These are phyloP conservation scores for Actenoides lindsayi DNA, from an alignment of 2,113 vertebrate genomes.

Conservation along the genomic window DNA sequence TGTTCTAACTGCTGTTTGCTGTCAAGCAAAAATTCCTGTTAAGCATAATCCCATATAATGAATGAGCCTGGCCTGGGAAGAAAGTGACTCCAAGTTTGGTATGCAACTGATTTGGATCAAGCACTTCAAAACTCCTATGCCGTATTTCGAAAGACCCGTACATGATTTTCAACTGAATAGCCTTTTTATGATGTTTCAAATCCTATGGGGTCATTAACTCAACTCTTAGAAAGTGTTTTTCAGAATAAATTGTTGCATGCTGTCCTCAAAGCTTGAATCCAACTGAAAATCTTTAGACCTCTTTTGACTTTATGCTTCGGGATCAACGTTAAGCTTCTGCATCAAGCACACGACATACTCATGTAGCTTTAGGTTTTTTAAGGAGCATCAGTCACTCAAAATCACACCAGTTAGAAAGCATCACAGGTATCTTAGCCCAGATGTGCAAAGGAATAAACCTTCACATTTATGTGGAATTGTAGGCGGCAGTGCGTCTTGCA, in stretches of 20 bases:
- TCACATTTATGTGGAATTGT: rapidly evolving
- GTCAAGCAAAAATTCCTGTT: neutral
- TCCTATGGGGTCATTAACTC: neutral
- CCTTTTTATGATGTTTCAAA: neutral
- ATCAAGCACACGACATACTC: neutral
- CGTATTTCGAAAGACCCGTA: neutral
- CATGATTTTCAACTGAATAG: neutral
- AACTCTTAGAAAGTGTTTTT: neutral
- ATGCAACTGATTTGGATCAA: neutral
- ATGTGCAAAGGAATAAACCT: neutral
- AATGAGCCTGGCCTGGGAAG: neutral
- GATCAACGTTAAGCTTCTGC: neutral
- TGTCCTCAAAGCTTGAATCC: neutral
- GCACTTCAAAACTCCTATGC: neutral
- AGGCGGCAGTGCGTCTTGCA: neutral
- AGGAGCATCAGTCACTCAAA: neutral
- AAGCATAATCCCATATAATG: neutral
- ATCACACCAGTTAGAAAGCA: rapidly evolving
- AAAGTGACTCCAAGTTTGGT: neutral
- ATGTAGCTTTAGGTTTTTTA: neutral
- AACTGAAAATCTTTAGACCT: neutral
- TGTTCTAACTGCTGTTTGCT: neutral
- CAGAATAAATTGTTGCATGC: neutral
- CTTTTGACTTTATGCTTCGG: neutral
- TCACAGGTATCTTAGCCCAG: neutral